A percentile compares a stretch with the other conserved stretches of the same genome.
phyloP scores from a whole-genome alignment of 2,797 vertebrate species.

The Pangasius mekongensis region DNA sequence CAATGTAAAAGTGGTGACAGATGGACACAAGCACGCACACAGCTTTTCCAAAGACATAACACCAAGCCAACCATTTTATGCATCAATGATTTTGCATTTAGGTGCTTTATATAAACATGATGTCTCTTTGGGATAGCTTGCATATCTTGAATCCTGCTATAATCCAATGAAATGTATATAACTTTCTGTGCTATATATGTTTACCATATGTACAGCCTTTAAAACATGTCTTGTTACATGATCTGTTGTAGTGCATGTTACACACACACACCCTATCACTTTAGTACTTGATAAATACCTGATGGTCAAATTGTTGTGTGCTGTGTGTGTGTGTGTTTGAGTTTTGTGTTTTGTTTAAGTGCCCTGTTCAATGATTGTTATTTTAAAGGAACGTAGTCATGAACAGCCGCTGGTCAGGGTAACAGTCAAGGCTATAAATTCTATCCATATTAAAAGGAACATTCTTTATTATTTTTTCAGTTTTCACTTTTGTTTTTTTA shows the following conservation, averaged over 20 bases:
- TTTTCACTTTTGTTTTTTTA: not conserved
- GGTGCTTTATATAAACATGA: constrained; percentile 30
- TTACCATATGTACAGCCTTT: constrained; percentile 1
- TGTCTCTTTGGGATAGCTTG: not conserved
- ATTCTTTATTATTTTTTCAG: not conserved
- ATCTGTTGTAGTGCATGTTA: not conserved
- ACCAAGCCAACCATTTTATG: constrained; percentile 44
- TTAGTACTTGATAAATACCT: constrained; percentile 46
- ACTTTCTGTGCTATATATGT: not conserved
- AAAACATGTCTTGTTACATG: not conserved
- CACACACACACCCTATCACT: not conserved
- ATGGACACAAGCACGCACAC: constrained; percentile 36
- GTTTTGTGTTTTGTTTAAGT: not conserved
- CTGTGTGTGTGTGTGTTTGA: constrained; percentile 5
- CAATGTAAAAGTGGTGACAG: constrained; percentile 32
- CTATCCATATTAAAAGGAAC: not conserved
- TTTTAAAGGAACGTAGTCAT: not conserved
- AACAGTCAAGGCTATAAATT: not conserved
- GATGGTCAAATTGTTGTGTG: constrained; percentile 44
- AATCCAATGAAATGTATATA: not conserved
- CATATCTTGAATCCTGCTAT: not conserved
- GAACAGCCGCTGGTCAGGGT: not conserved
- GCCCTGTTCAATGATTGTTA: not conserved
- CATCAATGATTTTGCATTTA: constrained; percentile 37
- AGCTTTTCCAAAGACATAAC: constrained; percentile 36